Evolutionary conservation across 1,140 invertebrate genomes (phyloP).

Genomic region (Patella vulgata): DNA sequence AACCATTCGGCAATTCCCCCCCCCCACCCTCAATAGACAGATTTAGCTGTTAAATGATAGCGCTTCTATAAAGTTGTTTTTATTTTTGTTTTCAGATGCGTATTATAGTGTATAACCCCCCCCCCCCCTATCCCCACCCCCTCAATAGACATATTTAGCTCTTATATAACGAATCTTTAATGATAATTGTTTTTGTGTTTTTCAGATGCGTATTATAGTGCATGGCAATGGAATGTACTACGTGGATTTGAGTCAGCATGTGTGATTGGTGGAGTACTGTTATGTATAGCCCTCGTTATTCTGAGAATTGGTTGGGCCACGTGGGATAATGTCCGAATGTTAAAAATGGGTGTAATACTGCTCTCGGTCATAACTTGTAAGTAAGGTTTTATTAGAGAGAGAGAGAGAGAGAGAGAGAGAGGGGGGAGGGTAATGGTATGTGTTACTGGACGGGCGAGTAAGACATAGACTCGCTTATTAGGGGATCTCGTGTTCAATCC

Average conservation of each 20-base stretch:
- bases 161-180: too few species aligned
- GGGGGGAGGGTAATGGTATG: neutral
- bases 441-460: too few species aligned
- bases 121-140: too few species aligned
- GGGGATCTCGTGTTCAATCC: neutral
- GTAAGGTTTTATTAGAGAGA: neutral
- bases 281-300: conserved; percentile 10
- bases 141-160: too few species aligned
- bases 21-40: too few species aligned
- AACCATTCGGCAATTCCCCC: too few species aligned
- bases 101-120: too few species aligned
- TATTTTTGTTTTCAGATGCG: too few species aligned
- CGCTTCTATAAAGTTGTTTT: too few species aligned
- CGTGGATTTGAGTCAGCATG: conserved; percentile 12
- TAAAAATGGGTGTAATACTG: neutral
- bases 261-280: neutral
- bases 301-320: conserved; percentile 6
- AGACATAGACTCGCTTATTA: neutral
- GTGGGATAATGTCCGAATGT: conserved; percentile 7
- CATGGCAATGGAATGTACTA: conserved; percentile 1
- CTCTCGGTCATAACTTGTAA: conserved; percentile 5
- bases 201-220: conserved; percentile 6
- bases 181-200: too few species aligned
- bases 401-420: neutral
- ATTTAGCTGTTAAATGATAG: too few species aligned